phyloP scores from a whole-genome alignment of 2,888 invertebrate genomes.

The Stenoptilia bipunctidactyla region DNA sequence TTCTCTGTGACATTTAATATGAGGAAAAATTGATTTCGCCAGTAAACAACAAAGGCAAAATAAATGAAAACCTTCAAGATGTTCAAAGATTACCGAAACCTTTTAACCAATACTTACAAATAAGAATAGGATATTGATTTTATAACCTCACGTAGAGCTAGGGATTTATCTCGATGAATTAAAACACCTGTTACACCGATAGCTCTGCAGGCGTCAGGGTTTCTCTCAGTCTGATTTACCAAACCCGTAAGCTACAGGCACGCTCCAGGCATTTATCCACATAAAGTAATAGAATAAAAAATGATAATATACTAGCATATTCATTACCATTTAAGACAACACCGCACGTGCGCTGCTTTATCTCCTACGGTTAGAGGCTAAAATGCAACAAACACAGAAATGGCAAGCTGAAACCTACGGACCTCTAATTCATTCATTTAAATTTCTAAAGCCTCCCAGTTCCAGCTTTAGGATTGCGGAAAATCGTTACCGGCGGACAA shows the following conservation, averaged over 20 bases:
- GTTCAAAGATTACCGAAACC: too few species aligned
- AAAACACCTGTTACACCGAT: constrained; percentile 51
- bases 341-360: constrained; percentile 55
- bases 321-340: constrained; percentile 34
- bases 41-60: too few species aligned
- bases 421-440: constrained; percentile 51
- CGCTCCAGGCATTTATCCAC: too few species aligned
- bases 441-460: constrained; percentile 37
- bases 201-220: background rate
- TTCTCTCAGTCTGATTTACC: too few species aligned
- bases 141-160: constrained; percentile 10
- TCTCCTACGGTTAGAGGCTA: constrained; percentile 44
- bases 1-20: too few species aligned
- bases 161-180: constrained; percentile 2
- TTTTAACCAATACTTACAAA: too few species aligned
- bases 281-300: constrained; percentile 15
- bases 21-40: too few species aligned
- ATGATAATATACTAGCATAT: constrained; percentile 29
- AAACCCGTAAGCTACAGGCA: too few species aligned
- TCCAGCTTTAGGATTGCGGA: constrained; percentile 33
- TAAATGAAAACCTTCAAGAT: too few species aligned
- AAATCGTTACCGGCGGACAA: constrained; percentile 41
- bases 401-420: constrained; percentile 27
- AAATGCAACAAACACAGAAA: constrained; percentile 37
- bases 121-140: constrained; percentile 29